phyloP scores from a whole-genome alignment of 2,888 invertebrate genomes.

The Brachypterus glaber region DNA sequence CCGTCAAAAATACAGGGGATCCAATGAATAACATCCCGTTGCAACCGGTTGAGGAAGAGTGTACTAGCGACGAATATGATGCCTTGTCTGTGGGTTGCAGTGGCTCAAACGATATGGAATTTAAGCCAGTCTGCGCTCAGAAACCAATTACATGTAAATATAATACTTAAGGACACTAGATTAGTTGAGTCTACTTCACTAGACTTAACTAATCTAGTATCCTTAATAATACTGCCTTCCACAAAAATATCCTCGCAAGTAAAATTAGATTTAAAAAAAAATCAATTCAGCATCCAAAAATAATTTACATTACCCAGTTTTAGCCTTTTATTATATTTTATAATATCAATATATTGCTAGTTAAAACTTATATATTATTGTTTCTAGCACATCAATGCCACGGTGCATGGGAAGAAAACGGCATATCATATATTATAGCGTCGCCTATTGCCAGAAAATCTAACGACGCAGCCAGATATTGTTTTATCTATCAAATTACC shows the following conservation, averaged over 20 bases:
- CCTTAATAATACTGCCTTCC: too few relatives aligned
- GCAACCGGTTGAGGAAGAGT: conserved; percentile 1
- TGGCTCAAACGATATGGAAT: conserved; percentile 50
- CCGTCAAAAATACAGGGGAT: not conserved
- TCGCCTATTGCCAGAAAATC: conserved; percentile 47
- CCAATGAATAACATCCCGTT: not conserved
- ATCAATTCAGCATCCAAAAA: too few relatives aligned
- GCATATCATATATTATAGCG: conserved; percentile 58
- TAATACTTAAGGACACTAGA: too few relatives aligned
- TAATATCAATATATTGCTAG: too few relatives aligned
- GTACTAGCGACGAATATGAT: conserved; percentile 40
- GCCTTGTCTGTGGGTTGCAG: conserved; percentile 53
- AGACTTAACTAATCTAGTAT: too few relatives aligned
- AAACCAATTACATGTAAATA: conserved; percentile 46
- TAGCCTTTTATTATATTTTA: too few relatives aligned
- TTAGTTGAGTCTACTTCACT: too few relatives aligned
- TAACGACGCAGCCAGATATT: conserved; percentile 47
- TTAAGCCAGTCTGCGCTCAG: conserved; percentile 47
- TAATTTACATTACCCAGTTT: too few relatives aligned
- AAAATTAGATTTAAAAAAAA: too few relatives aligned
- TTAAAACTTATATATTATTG: too few relatives aligned
- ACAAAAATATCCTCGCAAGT: too few relatives aligned
- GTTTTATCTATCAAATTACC: conserved; percentile 51
- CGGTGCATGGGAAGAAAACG: conserved; percentile 60
- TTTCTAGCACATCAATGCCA: conserved; percentile 63